Base-by-base conservation (phyloP, 2,888 invertebrate species). In the Melangyna quadrimaculata region DNA sequence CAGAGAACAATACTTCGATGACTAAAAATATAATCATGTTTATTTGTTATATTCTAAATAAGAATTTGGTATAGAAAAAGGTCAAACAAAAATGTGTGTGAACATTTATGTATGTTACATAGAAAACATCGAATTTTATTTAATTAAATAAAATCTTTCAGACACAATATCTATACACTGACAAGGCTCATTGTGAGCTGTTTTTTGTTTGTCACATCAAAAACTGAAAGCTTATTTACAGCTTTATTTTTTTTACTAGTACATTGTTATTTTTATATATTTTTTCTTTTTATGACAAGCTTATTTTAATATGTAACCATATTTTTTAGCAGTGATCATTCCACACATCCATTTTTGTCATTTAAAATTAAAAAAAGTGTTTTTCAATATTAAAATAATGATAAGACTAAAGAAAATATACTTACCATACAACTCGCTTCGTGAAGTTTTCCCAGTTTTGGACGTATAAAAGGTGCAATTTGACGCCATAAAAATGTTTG, bases 401-500 rank as follows among this genome's bases (percentile, higher is more conserved):
- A 43, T 70, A 37, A 1, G 24, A n/a, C 0, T 63, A 45, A n/a
- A n/a, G 14, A 65, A 75, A 24, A 17, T 3, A 10, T 90, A 92
- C 96, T 95, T 94, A 99, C 99, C 97, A 97, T 97, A 93, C 99
- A 98, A 81, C 98, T 97, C 27, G 99, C 97, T 93, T 99, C 99
- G 92, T 99, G 99, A 40, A 98, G 94, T 93, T 98, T 99, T 88
- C 98, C 98, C 87, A 98, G 94, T 92, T 98, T 97, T 12, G 98
- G 98, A 88, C 98, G 94, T 78, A 99, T 97, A 92, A 99, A 99
- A 12, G 99, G 99, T 87, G 99, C 98, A 87, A 98, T 97, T 93
- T 99, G 98, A 89, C 97, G 94, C 99, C 99, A 99, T 84, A 99
- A 94, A 93, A 98, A 99, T 89, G 98, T 97, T 93, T 99, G 99